phyloP scores from a whole-genome alignment of 2,888 invertebrate species.

The Thysanoteuthis rhombus region DNA sequence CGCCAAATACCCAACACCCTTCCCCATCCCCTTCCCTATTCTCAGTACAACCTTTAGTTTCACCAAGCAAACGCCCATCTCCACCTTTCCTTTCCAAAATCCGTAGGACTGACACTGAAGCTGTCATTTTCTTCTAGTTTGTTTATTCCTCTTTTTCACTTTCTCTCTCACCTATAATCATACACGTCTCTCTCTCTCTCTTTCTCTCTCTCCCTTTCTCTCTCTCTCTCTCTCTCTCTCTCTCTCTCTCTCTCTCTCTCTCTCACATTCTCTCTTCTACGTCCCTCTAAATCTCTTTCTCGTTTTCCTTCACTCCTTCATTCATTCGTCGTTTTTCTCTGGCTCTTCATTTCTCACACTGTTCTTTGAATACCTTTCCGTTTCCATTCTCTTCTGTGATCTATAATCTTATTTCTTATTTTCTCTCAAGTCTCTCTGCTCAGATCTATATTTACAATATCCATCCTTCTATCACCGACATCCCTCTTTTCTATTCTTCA shows the following conservation, averaged over 20 bases:
- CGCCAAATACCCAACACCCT: not conserved
- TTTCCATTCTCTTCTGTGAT: not conserved
- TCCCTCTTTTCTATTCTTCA: not conserved
- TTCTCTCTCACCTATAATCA: no score
- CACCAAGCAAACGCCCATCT: not conserved
- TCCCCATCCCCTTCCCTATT: no score
- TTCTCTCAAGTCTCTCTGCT: not conserved
- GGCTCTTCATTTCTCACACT: not conserved
- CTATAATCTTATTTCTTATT: not conserved
- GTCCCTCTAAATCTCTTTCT: not conserved
- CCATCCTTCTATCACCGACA: not conserved
- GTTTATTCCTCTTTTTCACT: no score
- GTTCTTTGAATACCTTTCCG: not conserved
- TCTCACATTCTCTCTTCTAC: not conserved
- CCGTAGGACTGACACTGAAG: not conserved
- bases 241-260: not conserved
- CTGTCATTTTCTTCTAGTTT: not conserved
- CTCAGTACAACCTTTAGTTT: not conserved
- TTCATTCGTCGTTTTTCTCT: no score
- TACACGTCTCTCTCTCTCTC: not conserved
- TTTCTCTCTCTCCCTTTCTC: not conserved
- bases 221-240: not conserved
- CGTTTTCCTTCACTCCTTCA: no score
- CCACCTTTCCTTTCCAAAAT: not conserved
- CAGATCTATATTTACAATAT: not conserved